Evolutionary conservation across 2,113 vertebrate genomes (phyloP).

Genomic region (Petrocephalus microphthalmus): DNA sequence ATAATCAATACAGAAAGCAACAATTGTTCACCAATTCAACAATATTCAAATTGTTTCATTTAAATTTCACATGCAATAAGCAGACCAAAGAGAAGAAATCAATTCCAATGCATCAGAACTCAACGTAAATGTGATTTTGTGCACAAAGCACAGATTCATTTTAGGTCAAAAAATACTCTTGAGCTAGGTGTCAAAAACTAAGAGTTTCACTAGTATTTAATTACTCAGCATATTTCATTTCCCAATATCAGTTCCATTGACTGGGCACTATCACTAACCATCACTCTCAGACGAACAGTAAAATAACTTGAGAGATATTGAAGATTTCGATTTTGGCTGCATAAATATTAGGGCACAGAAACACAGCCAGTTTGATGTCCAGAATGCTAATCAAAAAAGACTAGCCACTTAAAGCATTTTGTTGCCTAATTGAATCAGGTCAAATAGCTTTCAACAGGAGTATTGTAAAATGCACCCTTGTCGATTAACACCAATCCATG

Average conservation of each 20-base stretch:
- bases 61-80: not conserved
- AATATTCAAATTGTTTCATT: not conserved
- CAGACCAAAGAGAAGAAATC: not conserved
- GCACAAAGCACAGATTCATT: not conserved
- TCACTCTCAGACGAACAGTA: no score
- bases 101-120: not conserved
- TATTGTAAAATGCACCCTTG: not conserved
- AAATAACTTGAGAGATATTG: no score
- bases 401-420: no score
- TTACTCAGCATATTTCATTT: no score
- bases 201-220: no score
- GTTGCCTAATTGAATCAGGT: not conserved
- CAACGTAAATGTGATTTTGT: not conserved
- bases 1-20: not conserved
- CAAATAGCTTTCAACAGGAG: not conserved
- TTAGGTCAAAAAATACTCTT: not conserved
- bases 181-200: not conserved
- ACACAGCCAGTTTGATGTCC: not conserved
- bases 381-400: no score
- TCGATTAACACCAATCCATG: not conserved
- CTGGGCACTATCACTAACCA: no score
- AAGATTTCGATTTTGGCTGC: no score
- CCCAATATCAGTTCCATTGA: no score
- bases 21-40: not conserved
- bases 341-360: not conserved